phyloP scores from a whole-genome alignment of 1,140 invertebrate genomes.

The Harpegnathos saltator region DNA sequence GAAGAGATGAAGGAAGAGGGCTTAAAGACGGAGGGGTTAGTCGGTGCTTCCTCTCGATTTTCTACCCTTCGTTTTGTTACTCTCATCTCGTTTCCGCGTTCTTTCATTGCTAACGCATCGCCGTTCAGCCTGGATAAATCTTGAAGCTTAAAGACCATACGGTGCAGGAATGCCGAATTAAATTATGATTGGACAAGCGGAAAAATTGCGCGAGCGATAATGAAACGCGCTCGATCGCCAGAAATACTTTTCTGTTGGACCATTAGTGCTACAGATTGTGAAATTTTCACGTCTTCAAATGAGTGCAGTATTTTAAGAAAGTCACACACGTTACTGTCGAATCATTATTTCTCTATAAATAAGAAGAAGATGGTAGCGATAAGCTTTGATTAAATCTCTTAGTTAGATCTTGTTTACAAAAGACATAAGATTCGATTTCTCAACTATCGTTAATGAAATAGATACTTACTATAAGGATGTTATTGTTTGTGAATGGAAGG shows the following conservation, averaged over 20 bases:
- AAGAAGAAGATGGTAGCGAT: neutral
- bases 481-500: no score
- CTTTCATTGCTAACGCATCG: constrained; percentile 81
- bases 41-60: constrained; percentile 66
- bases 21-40: constrained; percentile 60
- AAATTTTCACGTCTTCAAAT: constrained; percentile 1
- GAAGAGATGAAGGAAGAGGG: constrained; percentile 25
- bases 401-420: no score
- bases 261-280: neutral
- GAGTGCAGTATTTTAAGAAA: neutral
- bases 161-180: constrained; percentile 67
- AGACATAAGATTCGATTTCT: no score
- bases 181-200: constrained; percentile 74
- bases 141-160: constrained; percentile 67
- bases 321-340: neutral
- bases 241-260: neutral
- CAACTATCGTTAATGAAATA: no score
- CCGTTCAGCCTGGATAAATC: constrained; percentile 78
- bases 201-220: constrained; percentile 57
- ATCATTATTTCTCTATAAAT: neutral
- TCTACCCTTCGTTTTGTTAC: constrained; percentile 75
- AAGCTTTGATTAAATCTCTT: neutral
- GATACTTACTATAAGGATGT: no score
- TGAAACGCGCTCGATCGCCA: neutral
- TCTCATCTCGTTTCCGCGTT: constrained; percentile 74